These are phyloP conservation scores for Sarcoramphus papa DNA, from an alignment of 2,797 vertebrate species.

Conservation along the genomic window DNA sequence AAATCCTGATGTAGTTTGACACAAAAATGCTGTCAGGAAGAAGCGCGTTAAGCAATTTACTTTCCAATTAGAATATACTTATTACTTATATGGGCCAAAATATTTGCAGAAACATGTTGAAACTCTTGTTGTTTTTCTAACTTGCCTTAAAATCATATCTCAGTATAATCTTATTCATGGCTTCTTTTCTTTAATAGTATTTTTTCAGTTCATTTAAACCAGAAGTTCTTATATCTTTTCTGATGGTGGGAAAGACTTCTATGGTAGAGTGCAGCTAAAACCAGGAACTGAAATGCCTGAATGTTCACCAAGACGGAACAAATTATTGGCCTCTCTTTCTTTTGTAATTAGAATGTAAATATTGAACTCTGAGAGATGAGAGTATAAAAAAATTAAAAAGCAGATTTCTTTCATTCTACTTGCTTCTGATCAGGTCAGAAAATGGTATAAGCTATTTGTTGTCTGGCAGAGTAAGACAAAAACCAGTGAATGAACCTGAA, in stretches of 20 bases:
- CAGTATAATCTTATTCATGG: neutral
- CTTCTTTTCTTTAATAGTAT: neutral
- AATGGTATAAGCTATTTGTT: neutral
- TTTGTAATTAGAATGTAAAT: neutral
- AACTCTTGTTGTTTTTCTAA: neutral
- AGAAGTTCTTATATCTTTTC: neutral
- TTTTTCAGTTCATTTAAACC: slow-evolving; percentile 6
- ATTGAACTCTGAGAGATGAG: neutral
- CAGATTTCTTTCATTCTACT: neutral
- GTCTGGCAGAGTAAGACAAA: neutral
- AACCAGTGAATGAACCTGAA: neutral
- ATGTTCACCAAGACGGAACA: neutral
- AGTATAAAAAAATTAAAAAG: neutral
- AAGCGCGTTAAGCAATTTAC: slow-evolving; percentile 5
- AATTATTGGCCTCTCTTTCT: neutral
- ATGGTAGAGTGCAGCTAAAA: neutral
- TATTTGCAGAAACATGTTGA: slow-evolving; percentile 32
- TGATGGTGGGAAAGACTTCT: neutral
- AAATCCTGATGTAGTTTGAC: slow-evolving; percentile 29
- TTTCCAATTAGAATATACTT: slow-evolving; percentile 44
- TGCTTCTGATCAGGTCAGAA: neutral
- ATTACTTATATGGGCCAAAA: slow-evolving; percentile 22
- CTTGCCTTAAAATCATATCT: neutral
- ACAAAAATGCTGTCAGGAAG: slow-evolving; percentile 48
- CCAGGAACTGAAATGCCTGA: neutral